Percentiles rank a stretch among this genome's conserved stretches.
Conservation (phyloP, 2,797 vertebrate species). For the Urosaurus nigricauda region DNA sequence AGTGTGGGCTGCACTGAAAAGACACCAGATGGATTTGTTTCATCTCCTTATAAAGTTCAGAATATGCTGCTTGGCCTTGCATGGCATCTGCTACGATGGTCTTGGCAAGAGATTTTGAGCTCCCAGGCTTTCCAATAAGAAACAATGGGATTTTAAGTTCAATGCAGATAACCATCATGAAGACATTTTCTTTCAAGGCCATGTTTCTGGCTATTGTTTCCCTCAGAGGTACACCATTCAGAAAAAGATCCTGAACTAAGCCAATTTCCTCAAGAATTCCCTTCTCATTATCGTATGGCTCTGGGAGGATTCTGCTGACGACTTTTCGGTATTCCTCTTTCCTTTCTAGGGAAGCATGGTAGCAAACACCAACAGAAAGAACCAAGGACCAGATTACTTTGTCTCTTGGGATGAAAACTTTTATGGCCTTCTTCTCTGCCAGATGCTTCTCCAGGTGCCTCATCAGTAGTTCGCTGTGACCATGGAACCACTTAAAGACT, state of each 20-base stretch:
- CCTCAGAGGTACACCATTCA: constrained; percentile 85
- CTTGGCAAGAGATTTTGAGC: constrained; percentile 97
- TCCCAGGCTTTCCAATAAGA: constrained; percentile 96
- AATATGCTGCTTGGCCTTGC: constrained; percentile 92
- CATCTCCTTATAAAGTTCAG: constrained; percentile 88
- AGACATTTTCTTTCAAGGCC: constrained; percentile 96
- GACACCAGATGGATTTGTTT: constrained; percentile 96
- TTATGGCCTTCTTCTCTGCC: constrained; percentile 7
- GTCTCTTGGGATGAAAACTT: constrained; percentile 59
- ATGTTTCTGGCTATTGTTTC: constrained; percentile 91
- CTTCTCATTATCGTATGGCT: constrained; percentile 70
- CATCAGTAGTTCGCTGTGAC: constrained; percentile 80
- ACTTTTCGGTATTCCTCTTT: constrained; percentile 83
- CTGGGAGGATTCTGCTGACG: constrained; percentile 80
- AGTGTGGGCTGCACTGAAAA: constrained; percentile 98
- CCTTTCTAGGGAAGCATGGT: constrained; percentile 91
- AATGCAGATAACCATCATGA: constrained; percentile 98
- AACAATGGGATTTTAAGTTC: constrained; percentile 96
- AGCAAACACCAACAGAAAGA: constrained; percentile 91
- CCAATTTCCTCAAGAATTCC: constrained; percentile 86
- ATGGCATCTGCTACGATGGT: constrained; percentile 95
- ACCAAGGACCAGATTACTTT: constrained; percentile 88
- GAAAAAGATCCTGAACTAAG: constrained; percentile 90
- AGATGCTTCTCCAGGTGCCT: constrained; percentile 75
- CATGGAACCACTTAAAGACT: constrained; percentile 90